phyloP scores from a whole-genome alignment of 1,140 invertebrate genomes.

The Drosophila busckii region DNA sequence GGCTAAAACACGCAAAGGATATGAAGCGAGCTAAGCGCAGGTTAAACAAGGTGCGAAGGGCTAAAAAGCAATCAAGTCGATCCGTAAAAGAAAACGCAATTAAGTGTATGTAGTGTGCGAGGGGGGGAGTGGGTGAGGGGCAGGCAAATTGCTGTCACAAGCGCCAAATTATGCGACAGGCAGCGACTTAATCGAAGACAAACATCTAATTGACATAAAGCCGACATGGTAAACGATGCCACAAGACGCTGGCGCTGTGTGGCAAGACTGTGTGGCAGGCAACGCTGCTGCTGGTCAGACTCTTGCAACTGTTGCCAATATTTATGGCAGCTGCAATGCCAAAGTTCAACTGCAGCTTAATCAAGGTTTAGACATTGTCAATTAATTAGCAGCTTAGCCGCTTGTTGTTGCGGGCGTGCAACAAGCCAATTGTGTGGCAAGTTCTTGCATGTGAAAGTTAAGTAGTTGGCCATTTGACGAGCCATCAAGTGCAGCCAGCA shows the following conservation, averaged over 20 bases:
- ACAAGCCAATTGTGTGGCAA: too few species aligned
- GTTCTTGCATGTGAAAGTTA: too few species aligned
- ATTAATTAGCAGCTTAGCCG: slow-evolving; percentile 63
- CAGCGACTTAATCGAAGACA: slow-evolving; percentile 63
- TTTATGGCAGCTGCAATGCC: slow-evolving; percentile 42
- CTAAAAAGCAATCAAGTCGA: too few species aligned
- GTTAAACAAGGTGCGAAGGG: too few species aligned
- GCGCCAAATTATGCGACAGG: slow-evolving; percentile 62
- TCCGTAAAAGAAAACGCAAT: slow-evolving; percentile 21
- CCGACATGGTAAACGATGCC: slow-evolving; percentile 67
- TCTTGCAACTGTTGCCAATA: slow-evolving; percentile 65
- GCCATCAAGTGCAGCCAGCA: too few species aligned
- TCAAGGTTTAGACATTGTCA: slow-evolving; percentile 48
- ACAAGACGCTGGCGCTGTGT: slow-evolving; percentile 28
- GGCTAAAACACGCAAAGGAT: too few species aligned
- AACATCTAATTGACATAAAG: slow-evolving; percentile 76
- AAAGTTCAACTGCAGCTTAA: slow-evolving; percentile 41
- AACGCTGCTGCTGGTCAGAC: slow-evolving; percentile 18
- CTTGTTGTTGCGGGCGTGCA: neutral
- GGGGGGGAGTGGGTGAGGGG: neutral
- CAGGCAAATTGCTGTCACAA: slow-evolving; percentile 70
- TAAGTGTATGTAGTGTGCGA: neutral
- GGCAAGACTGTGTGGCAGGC: slow-evolving; percentile 35
- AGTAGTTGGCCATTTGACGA: too few species aligned
- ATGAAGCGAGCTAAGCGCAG: too few species aligned